Percentiles rank a stretch among this genome's conserved stretches.
Evolutionary conservation across 92 coral and sea anemone species (phyloP).

Genomic region (Epizoanthus stellaris): DNA sequence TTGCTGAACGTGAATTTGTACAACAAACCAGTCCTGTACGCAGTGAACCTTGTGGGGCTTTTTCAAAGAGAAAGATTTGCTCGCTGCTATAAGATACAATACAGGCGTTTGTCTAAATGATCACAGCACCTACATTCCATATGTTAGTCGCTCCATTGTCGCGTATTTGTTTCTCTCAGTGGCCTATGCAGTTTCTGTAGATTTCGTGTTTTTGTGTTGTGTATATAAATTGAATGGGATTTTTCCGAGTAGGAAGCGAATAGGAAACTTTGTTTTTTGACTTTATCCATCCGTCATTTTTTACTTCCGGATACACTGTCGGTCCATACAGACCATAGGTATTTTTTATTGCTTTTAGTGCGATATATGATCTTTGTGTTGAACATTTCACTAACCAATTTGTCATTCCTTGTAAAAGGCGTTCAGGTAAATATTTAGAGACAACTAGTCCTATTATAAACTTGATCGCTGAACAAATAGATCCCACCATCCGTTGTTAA

Average conservation of each 20-base stretch:
- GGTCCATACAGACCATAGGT: background rate
- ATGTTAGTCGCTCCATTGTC: background rate
- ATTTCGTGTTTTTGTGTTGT: constrained; percentile 3
- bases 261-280: background rate
- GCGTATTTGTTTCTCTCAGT: too few relatives aligned
- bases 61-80: background rate
- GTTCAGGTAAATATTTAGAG: constrained; percentile 36
- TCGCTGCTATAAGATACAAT: background rate
- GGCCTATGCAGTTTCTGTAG: too few relatives aligned
- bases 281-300: background rate
- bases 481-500: constrained; percentile 10
- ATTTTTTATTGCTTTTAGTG: constrained; percentile 3
- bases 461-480: background rate
- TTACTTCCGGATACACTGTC: background rate
- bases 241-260: constrained; percentile 15
- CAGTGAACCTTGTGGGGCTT: background rate
- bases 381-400: constrained; percentile 36
- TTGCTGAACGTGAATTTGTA: background rate
- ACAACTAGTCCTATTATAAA: constrained; percentile 21
- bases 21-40: background rate
- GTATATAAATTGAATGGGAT: background rate
- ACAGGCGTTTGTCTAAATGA: background rate
- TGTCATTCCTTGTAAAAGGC: constrained; percentile 36
- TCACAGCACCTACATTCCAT: constrained; percentile 4
- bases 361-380: constrained; percentile 21